Conservation (phyloP, 37 sponge, comb jelly and placozoan species). For the Beroe forskalii region DNA sequence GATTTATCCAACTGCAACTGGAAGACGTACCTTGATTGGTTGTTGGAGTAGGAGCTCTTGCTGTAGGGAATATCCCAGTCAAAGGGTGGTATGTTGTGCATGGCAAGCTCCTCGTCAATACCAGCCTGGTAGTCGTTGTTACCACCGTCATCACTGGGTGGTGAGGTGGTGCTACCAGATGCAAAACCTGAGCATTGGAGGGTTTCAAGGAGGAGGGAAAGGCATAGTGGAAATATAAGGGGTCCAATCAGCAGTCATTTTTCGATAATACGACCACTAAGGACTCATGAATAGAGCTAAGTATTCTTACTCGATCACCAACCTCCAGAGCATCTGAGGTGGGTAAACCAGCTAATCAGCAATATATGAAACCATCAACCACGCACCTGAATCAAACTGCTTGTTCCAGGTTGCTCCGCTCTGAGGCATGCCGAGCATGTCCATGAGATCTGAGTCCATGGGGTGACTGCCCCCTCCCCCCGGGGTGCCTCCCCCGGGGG, state of each 20-base stretch:
- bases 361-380: no score
- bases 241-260: no score
- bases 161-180: conserved; percentile 25
- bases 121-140: conserved; percentile 39
- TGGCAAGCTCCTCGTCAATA: conserved; percentile 24
- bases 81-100: conserved; percentile 28
- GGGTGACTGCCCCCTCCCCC: no score
- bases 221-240: no score
- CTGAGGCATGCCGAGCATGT: conserved; percentile 32
- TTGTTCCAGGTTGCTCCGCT: neutral
- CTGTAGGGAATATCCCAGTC: conserved; percentile 30
- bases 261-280: no score
- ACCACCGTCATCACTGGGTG: conserved; percentile 42
- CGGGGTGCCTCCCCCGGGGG: no score
- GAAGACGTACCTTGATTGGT: conserved; percentile 18
- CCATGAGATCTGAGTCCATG: conserved; percentile 10
- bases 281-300: no score
- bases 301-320: no score
- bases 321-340: no score
- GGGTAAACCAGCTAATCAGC: no score
- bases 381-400: neutral
- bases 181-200: conserved; percentile 19
- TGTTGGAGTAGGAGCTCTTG: conserved; percentile 12
- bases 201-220: no score
- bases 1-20: no score